Percentiles rank a stretch among this genome's conserved stretches.
Conservation (phyloP, 1,140 invertebrate genomes). For the Maniola jurtina region DNA sequence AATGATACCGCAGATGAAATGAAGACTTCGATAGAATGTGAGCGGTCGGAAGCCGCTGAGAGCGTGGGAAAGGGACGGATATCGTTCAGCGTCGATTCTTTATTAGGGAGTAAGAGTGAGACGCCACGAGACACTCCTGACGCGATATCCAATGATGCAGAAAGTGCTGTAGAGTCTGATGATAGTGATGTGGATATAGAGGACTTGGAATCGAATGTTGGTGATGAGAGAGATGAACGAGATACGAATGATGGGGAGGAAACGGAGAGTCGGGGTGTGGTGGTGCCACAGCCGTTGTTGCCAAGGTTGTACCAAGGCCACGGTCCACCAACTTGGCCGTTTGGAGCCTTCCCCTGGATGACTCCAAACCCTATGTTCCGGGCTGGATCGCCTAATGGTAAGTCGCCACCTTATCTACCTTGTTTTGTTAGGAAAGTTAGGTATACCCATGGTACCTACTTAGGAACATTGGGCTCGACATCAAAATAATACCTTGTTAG, state of each 20-base stretch:
- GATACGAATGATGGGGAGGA: slow-evolving; percentile 56
- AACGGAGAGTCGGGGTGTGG: slow-evolving; percentile 56
- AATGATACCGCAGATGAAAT: slow-evolving; percentile 61
- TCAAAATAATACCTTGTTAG: no score
- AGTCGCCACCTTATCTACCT: slow-evolving; percentile 27
- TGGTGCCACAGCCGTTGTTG: slow-evolving; percentile 69
- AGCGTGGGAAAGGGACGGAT: slow-evolving; percentile 69
- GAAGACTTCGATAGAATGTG: slow-evolving; percentile 75
- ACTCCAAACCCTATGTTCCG: slow-evolving; percentile 71
- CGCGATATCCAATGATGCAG: slow-evolving; percentile 56
- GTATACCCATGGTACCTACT: no score
- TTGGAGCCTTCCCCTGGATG: slow-evolving; percentile 74
- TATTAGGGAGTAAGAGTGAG: slow-evolving; percentile 56
- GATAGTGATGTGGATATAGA: slow-evolving; percentile 73
- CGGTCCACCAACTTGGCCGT: slow-evolving; percentile 65
- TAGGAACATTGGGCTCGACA: no score
- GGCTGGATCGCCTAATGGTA: slow-evolving; percentile 68
- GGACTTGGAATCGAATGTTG: slow-evolving; percentile 64
- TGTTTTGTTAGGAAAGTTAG: no score
- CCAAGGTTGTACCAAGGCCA: slow-evolving; percentile 69
- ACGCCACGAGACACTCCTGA: slow-evolving; percentile 49
- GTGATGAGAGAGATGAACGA: slow-evolving; percentile 59
- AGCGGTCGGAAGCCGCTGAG: slow-evolving; percentile 67
- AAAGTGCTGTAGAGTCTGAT: slow-evolving; percentile 63
- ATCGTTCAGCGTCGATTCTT: slow-evolving; percentile 73